phyloP scores from a whole-genome alignment of 2,113 vertebrate species.

The Tiliqua scincoides region DNA sequence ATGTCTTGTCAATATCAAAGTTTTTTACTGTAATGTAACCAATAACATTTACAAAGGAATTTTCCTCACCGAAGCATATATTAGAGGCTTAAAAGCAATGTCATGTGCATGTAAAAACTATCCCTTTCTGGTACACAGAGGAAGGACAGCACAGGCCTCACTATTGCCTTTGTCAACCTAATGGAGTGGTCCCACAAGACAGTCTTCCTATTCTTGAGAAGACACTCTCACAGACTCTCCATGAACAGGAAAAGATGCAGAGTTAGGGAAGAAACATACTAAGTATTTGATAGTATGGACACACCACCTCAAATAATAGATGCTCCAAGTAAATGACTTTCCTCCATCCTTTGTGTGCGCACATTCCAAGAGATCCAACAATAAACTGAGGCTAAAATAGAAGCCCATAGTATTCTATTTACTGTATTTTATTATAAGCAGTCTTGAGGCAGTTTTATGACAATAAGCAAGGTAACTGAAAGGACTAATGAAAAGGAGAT shows the following conservation, averaged over 20 bases:
- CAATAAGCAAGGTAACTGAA: background rate
- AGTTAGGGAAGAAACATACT: background rate
- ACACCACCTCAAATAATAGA: background rate
- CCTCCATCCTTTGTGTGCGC: background rate
- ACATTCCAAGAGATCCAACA: no score
- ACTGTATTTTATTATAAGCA: background rate
- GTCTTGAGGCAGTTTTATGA: background rate
- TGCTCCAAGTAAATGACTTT: background rate
- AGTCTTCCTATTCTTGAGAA: no score
- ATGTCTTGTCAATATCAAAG: background rate
- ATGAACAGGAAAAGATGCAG: background rate
- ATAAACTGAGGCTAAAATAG: background rate
- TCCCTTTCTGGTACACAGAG: background rate
- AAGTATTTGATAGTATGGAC: background rate
- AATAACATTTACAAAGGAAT: background rate
- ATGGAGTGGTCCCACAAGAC: background rate
- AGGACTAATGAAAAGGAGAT: background rate
- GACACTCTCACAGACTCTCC: background rate
- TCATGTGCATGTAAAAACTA: background rate
- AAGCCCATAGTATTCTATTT: background rate
- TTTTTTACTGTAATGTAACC: background rate
- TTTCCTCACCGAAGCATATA: background rate
- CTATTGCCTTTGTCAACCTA: background rate
- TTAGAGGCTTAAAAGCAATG: background rate
- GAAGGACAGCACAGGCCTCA: background rate